Evolutionary conservation across 1,140 invertebrate genomes (phyloP).

Genomic region (Drosophila nigromelanica): DNA sequence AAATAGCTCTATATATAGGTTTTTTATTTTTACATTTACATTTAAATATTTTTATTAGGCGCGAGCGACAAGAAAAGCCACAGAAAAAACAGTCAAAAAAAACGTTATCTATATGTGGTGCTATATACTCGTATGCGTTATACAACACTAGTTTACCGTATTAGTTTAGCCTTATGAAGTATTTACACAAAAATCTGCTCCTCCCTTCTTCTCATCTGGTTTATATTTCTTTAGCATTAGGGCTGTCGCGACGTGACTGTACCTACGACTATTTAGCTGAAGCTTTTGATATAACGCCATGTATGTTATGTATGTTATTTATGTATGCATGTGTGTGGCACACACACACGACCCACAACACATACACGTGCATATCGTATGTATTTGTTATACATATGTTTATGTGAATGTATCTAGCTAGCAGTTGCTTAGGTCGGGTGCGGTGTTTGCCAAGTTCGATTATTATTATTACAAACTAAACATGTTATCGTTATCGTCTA

Average conservation of each 20-base stretch:
- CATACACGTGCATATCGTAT: conserved; percentile 3
- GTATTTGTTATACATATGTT: conserved; percentile 45
- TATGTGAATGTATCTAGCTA: conserved; percentile 40
- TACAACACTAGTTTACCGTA: conserved; percentile 44
- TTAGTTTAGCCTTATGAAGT: conserved; percentile 35
- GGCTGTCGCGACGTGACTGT: conserved; percentile 7
- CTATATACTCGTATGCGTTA: conserved; percentile 41
- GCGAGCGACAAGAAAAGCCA: conserved; percentile 51
- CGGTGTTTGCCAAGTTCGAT: conserved; percentile 52
- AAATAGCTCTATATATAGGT: background rate
- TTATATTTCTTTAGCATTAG: background rate
- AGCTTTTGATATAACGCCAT: conserved; percentile 50
- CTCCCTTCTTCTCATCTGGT: background rate
- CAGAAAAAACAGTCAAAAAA: conserved; percentile 29
- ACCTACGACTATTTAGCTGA: conserved; percentile 23
- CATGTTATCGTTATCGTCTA: conserved; percentile 19
- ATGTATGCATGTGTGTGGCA: conserved; percentile 28
- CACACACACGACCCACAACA: conserved; percentile 30
- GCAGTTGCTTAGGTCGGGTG: conserved; percentile 56
- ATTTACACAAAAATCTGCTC: conserved; percentile 41
- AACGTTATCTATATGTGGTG: conserved; percentile 15
- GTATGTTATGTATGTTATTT: conserved; percentile 11
- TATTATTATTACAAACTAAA: conserved; percentile 39
- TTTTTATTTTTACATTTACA: conserved; percentile 27
- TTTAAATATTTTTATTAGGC: conserved; percentile 32